Evolutionary conservation across 2,888 invertebrate genomes (phyloP).

Genomic region (Parnassius smintheus): DNA sequence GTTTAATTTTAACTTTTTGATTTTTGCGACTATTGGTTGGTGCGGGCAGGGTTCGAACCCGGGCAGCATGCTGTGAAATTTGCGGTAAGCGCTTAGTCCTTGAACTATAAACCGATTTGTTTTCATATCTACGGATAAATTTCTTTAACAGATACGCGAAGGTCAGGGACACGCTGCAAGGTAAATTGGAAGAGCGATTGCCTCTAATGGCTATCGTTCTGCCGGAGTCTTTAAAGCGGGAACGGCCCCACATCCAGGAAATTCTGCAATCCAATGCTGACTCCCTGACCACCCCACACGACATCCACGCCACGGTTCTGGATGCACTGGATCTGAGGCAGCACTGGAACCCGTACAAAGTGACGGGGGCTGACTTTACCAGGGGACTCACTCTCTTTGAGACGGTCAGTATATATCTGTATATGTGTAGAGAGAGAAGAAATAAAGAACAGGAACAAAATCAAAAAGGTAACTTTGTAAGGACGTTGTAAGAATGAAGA

Average conservation of each 20-base stretch:
- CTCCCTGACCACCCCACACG: constrained; percentile 92
- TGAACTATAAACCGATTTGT: no score
- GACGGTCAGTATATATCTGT: constrained; percentile 64
- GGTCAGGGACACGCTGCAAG: constrained; percentile 92
- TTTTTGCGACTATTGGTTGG: neutral
- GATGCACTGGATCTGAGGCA: constrained; percentile 81
- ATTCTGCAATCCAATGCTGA: constrained; percentile 84
- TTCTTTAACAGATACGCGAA: constrained; percentile 84
- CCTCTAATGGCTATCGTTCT: constrained; percentile 92
- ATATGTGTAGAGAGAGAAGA: no score
- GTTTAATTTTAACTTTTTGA: neutral
- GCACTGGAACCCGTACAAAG: constrained; percentile 55
- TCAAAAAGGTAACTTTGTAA: no score
- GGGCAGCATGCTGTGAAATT: neutral
- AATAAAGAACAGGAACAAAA: no score
- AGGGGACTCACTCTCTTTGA: constrained; percentile 83
- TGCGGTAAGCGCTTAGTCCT: no score
- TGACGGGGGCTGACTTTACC: constrained; percentile 73
- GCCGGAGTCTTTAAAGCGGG: constrained; percentile 84
- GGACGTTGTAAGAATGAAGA: no score
- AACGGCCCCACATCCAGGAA: constrained; percentile 80
- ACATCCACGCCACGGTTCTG: constrained; percentile 90
- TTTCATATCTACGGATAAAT: neutral
- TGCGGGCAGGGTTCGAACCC: neutral
- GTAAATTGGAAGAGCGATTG: constrained; percentile 94